Evolutionary conservation across 2,888 invertebrate genomes (phyloP).

Genomic region (Biston betularia): DNA sequence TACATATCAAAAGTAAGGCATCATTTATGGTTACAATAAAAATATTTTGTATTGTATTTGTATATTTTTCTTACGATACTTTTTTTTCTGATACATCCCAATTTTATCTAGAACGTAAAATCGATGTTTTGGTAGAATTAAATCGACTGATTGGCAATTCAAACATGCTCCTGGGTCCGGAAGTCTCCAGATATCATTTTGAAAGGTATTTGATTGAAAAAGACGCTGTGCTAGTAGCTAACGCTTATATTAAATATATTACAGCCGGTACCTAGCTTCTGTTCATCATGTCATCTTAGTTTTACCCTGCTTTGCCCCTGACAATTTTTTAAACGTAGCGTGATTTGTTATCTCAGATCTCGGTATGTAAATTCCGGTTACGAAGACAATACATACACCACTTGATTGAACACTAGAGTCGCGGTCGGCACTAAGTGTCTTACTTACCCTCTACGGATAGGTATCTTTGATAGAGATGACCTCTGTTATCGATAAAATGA

Average conservation of each 20-base stretch:
- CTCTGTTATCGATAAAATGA: constrained; percentile 9
- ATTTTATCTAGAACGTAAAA: not conserved
- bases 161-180: constrained; percentile 21
- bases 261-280: not conserved
- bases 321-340: not conserved
- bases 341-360: not conserved
- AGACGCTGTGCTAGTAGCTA: constrained; percentile 6
- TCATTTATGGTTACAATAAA: no score
- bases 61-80: no score
- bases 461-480: constrained; percentile 19
- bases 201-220: constrained; percentile 23
- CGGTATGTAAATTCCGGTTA: constrained; percentile 18
- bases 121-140: constrained; percentile 17
- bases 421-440: constrained; percentile 20
- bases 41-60: no score
- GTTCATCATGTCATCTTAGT: not conserved
- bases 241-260: not conserved
- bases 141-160: constrained; percentile 32
- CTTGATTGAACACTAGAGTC: constrained; percentile 35
- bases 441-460: not conserved
- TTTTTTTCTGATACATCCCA: not conserved
- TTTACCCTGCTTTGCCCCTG: no score
- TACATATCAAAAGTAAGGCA: no score
- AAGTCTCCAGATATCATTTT: constrained; percentile 29
- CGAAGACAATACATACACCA: constrained; percentile 43